Evolutionary conservation across 2,888 invertebrate genomes (phyloP), one percentile per base, ranked within the genome.

Genomic region (Busseola fusca): DNA sequence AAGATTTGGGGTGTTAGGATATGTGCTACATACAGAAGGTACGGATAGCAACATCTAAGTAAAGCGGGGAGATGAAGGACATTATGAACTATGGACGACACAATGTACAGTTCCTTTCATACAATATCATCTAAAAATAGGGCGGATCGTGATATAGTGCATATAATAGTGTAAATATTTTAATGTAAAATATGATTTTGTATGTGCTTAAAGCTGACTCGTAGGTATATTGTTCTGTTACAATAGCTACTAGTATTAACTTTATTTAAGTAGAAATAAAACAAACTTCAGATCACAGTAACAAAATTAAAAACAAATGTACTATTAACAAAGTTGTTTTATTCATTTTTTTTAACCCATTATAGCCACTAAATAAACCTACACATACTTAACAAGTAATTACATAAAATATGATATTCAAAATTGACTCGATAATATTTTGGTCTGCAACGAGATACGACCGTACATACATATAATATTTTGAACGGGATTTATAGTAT

Each of bases 271-370:
- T 87, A 87, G 84, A 87, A 81, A 81, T 81, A 82, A 84, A 86
- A 84, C 70, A 71, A 79, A 85, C 94, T 94, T 95, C 95, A 94
- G 93, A 95, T 95, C 95, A 94, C 95, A 95, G 90, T 94, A 95
- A 95, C 95, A 95, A 95, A 95, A 94, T 85, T 86, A 88, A 89
- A 89, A 88, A 84, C 87, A 81, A 86, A 85, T 84, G 81, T 89
- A 85, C 90, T 89, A 91, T 71, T 87, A 92, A 93, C 91, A 92
- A 93, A 90, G 91, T 87, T 90, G 87, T 85, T 89, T 85, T 81
- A 73, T 81, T 81, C 67, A 80, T 83, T 87, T 84, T n/a, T 88
- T 88, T 81, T 89, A 89, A 89, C 85, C 87, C 87, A 90, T 87
- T 89, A 81, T 89, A 92, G 90, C 89, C 87, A 92, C 91, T 93